Percentiles rank a stretch among this genome's conserved stretches.
These are phyloP conservation scores for Rhopalosiphum maidis DNA, from an alignment of 1,140 invertebrate species.

Conservation along the genomic window DNA sequence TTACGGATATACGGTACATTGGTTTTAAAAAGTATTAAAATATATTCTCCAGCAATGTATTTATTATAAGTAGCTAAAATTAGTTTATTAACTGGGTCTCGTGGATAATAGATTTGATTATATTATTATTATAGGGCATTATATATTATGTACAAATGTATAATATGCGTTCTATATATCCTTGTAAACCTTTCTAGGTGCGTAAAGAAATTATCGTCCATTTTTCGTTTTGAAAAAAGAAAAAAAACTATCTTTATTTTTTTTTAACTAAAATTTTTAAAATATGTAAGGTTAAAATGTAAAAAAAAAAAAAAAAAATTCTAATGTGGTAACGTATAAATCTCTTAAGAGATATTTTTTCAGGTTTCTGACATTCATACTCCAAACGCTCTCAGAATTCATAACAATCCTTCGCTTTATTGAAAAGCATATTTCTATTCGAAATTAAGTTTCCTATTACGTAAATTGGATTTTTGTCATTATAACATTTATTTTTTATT, in stretches of 20 bases:
- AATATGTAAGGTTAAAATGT: background rate
- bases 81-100: background rate
- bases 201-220: background rate
- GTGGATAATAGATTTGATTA: background rate
- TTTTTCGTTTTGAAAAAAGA: background rate
- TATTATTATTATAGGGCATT: background rate
- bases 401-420: too few relatives aligned
- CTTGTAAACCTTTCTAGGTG: too few relatives aligned
- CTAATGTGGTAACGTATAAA: too few relatives aligned
- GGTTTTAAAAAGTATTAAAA: background rate
- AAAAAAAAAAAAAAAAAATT: background rate
- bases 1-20: slow-evolving; percentile 34
- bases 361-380: too few relatives aligned
- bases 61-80: background rate
- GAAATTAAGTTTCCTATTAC: too few relatives aligned
- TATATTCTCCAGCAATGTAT: background rate
- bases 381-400: too few relatives aligned
- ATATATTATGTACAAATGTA: background rate
- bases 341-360: too few relatives aligned
- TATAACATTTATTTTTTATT: too few relatives aligned
- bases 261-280: background rate
- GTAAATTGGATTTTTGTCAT: too few relatives aligned
- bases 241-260: background rate
- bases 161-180: too few relatives aligned
- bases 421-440: too few relatives aligned